A percentile compares a stretch with the other conserved stretches of the same genome.
Conservation (phyloP, 1,140 invertebrate species). For the Maniola jurtina region DNA sequence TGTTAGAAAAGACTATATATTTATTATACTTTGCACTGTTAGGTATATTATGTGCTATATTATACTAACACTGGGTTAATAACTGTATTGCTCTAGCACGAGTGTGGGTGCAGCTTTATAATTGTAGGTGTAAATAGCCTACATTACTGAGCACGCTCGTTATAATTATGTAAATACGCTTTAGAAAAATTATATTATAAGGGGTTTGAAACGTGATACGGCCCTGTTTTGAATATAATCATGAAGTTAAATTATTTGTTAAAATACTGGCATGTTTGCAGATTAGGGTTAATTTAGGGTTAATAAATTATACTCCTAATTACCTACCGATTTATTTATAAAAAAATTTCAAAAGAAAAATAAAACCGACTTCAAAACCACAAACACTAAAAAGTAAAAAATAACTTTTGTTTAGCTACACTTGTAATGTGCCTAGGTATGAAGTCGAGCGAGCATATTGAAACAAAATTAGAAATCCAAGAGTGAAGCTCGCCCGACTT, state of each 20-base stretch:
- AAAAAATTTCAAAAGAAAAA: too few relatives aligned
- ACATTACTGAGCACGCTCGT: constrained; percentile 16
- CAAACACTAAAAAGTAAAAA: too few relatives aligned
- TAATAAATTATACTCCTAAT: not conserved
- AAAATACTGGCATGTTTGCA: not conserved
- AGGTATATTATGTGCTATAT: too few relatives aligned
- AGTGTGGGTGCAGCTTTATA: constrained; percentile 18
- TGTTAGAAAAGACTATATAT: too few relatives aligned
- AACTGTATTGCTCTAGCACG: not conserved
- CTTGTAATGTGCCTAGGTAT: too few relatives aligned
- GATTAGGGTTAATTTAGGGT: not conserved
- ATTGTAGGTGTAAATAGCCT: constrained; percentile 33
- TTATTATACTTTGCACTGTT: too few relatives aligned
- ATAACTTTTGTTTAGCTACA: too few relatives aligned
- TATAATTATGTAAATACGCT: constrained; percentile 27
- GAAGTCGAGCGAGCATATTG: too few relatives aligned
- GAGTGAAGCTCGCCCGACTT: too few relatives aligned
- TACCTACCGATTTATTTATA: too few relatives aligned
- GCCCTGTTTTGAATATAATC: not conserved
- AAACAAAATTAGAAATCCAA: too few relatives aligned
- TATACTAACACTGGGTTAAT: not conserved
- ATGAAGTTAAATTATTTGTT: constrained; percentile 3
- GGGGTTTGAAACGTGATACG: constrained; percentile 7
- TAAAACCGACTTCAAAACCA: too few relatives aligned
- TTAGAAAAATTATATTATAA: constrained; percentile 10